A percentile compares a stretch with the other conserved stretches of the same genome.
Evolutionary conservation across 35 echinoderm and acorn worm species (phyloP).

Genomic region (Ophioderma brevispina): DNA sequence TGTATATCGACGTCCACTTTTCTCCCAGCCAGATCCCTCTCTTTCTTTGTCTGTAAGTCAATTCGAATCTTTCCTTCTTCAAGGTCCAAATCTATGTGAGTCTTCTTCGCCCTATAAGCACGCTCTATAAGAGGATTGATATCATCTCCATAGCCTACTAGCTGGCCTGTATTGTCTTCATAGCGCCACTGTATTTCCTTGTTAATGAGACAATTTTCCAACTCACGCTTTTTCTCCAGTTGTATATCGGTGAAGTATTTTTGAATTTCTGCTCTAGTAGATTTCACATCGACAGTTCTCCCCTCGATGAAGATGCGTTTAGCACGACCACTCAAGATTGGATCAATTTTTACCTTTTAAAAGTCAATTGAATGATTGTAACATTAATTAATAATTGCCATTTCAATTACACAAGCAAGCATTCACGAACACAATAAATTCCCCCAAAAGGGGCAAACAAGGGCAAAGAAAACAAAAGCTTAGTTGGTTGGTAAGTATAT

Average conservation of each 20-base stretch:
- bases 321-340: neutral
- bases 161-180: neutral
- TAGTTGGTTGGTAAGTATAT: no score
- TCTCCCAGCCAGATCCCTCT: neutral
- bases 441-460: no score
- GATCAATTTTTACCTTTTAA: neutral
- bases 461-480: no score
- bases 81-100: neutral
- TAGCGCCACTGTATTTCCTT: constrained; percentile 32
- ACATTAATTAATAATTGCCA: no score
- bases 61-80: neutral
- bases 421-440: no score
- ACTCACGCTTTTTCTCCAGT: neutral
- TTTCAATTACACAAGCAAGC: no score
- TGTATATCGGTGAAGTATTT: neutral
- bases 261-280: neutral
- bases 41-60: constrained; percentile 19
- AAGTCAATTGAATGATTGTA: no score
- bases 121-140: constrained; percentile 24
- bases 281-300: neutral
- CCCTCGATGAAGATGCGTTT: neutral
- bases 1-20: neutral
- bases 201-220: neutral
- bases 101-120: constrained; percentile 2
- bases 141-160: neutral